Percentiles rank a stretch among this genome's conserved stretches.
phyloP scores from a whole-genome alignment of 2,113 vertebrate genomes.

The Sakesphorus luctuosus region DNA sequence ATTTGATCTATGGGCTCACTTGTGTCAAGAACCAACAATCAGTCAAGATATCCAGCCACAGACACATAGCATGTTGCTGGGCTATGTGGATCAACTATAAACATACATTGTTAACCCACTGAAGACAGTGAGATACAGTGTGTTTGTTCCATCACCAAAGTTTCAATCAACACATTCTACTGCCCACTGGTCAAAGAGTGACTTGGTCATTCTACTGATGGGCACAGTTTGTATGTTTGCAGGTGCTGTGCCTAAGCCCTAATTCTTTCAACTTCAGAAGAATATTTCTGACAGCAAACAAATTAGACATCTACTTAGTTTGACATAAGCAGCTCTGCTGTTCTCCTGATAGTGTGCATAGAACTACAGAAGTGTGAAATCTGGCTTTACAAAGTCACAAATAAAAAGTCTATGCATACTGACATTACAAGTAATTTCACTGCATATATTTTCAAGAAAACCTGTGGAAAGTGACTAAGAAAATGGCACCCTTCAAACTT shows the following conservation, averaged over 20 bases:
- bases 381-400: not conserved
- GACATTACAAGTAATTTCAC: not conserved
- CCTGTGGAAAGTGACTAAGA: not conserved
- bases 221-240: not conserved
- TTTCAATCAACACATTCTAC: not conserved
- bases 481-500: not conserved
- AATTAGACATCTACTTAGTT: not conserved
- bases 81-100: not conserved
- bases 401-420: not conserved
- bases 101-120: not conserved
- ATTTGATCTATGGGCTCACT: not conserved
- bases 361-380: not conserved
- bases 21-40: not conserved
- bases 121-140: not conserved
- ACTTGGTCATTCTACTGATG: not conserved
- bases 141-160: not conserved
- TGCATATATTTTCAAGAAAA: not conserved
- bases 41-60: not conserved
- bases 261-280: not conserved
- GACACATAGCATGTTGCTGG: not conserved
- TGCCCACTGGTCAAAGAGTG: accelerated
- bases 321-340: not conserved
- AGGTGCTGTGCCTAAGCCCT: not conserved
- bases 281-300: not conserved
- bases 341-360: not conserved